Percentiles rank a stretch among this genome's conserved stretches.
Evolutionary conservation across 2,888 invertebrate genomes (phyloP).

Genomic region (Parascotia fuliginaria): DNA sequence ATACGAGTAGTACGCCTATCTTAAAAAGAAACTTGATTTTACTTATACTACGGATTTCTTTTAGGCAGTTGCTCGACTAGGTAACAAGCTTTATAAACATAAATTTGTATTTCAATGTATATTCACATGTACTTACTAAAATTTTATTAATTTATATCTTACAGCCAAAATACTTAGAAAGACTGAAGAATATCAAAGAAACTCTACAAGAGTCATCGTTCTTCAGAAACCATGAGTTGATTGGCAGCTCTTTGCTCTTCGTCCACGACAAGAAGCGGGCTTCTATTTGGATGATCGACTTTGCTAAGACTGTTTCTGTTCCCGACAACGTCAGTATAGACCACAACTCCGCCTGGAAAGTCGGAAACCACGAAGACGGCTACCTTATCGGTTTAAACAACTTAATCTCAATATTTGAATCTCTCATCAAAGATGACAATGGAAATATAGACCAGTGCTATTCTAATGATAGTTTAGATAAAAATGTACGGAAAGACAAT

Average conservation of each 20-base stretch:
- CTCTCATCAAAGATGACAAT: conserved; percentile 82
- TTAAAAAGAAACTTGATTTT: too few species aligned
- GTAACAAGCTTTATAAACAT: too few species aligned
- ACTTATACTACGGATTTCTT: too few species aligned
- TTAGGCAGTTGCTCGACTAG: too few species aligned
- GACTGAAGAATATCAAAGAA: conserved; percentile 93
- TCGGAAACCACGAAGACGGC: conserved; percentile 98
- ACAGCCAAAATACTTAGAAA: conserved; percentile 93
- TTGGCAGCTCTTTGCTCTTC: conserved; percentile 97
- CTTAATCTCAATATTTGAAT: conserved; percentile 93
- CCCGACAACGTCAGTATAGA: conserved; percentile 90
- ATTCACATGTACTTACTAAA: background rate
- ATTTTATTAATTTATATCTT: conserved; percentile 52
- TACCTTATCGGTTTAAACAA: conserved; percentile 97
- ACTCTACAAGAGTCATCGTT: conserved; percentile 95
- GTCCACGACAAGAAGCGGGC: conserved; percentile 96
- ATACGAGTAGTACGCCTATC: too few species aligned
- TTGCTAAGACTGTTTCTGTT: conserved; percentile 96
- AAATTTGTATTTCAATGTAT: too few species aligned
- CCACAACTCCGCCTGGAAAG: conserved; percentile 95
- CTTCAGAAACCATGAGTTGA: conserved; percentile 96
- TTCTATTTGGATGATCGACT: conserved; percentile 98
- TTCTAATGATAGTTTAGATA: conserved; percentile 61
- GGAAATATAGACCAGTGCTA: conserved; percentile 74
- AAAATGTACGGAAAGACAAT: conserved; percentile 71